phyloP scores from a whole-genome alignment of 2,888 invertebrate genomes.

The Campopleginae sp. region DNA sequence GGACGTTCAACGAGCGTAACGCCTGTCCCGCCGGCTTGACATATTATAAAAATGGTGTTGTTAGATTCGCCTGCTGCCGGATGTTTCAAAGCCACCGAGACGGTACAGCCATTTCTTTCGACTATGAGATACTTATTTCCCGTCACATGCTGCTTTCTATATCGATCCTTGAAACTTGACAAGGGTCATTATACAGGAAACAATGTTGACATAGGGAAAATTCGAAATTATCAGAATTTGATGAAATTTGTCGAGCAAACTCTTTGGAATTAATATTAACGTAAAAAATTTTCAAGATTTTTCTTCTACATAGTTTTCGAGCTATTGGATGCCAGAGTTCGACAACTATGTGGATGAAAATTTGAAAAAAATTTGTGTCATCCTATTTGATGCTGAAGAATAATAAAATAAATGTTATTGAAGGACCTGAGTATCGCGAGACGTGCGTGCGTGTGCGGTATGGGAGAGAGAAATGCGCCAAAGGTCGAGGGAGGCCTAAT shows the following conservation, averaged over 20 bases:
- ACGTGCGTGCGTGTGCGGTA: slow-evolving; percentile 57
- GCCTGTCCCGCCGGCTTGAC: neutral
- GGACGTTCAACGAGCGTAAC: slow-evolving; percentile 18
- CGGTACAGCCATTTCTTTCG: neutral
- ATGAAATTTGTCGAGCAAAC: no score
- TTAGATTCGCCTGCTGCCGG: neutral
- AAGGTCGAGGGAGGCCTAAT: slow-evolving; percentile 74
- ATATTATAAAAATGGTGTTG: slow-evolving; percentile 3
- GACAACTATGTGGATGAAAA: no score
- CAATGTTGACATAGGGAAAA: no score
- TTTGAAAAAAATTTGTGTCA: no score
- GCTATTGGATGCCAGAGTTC: no score
- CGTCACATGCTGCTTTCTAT: neutral
- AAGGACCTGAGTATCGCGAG: slow-evolving; percentile 58
- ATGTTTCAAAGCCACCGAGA: neutral
- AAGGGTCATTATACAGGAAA: no score
- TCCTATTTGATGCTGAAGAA: no score
- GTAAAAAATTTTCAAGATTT: no score
- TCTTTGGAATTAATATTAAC: no score
- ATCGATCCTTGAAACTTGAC: neutral
- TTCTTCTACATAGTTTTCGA: no score
- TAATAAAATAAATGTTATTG: no score
- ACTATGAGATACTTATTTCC: neutral
- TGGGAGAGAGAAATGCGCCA: slow-evolving; percentile 49
- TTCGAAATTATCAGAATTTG: no score